phyloP scores from a whole-genome alignment of 2,888 invertebrate genomes.

The Callyntrura guangdongensis region DNA sequence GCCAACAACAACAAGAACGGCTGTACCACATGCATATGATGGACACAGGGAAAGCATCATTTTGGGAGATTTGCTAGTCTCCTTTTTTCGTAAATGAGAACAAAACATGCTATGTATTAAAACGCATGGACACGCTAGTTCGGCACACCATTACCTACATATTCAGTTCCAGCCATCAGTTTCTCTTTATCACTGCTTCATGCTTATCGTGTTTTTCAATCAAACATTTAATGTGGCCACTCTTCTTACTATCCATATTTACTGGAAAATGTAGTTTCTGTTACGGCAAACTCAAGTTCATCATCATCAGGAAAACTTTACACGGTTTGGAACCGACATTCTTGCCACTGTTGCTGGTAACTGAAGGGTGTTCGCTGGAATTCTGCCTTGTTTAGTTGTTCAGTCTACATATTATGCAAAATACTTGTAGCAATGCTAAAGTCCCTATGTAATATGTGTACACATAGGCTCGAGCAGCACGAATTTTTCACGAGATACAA shows the following conservation, averaged over 20 bases:
- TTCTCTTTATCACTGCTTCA: slow-evolving; percentile 24
- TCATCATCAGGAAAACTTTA: neutral
- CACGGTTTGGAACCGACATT: neutral
- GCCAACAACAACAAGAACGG: neutral
- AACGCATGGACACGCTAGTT: neutral
- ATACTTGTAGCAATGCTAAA: neutral
- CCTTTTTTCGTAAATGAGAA: neutral
- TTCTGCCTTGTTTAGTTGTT: neutral
- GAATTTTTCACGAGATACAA: neutral
- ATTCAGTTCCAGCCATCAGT: neutral
- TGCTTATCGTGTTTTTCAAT: slow-evolving; percentile 36
- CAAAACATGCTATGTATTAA: neutral
- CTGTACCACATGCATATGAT: neutral
- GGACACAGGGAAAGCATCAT: neutral
- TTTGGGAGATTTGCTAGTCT: neutral
- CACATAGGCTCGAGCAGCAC: too few relatives aligned
- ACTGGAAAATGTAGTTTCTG: neutral
- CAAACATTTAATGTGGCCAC: neutral
- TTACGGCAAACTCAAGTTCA: slow-evolving; percentile 14
- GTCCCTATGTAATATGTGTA: too few relatives aligned
- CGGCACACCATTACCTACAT: neutral
- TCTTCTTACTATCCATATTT: neutral
- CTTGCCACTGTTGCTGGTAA: neutral
- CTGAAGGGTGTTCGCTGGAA: slow-evolving; percentile 4
- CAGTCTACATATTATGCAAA: slow-evolving; percentile 17